A percentile compares a stretch with the other conserved stretches of the same genome.
These are phyloP conservation scores for Lerista edwardsae DNA, from an alignment of 2,797 vertebrate species.

Conservation along the genomic window DNA sequence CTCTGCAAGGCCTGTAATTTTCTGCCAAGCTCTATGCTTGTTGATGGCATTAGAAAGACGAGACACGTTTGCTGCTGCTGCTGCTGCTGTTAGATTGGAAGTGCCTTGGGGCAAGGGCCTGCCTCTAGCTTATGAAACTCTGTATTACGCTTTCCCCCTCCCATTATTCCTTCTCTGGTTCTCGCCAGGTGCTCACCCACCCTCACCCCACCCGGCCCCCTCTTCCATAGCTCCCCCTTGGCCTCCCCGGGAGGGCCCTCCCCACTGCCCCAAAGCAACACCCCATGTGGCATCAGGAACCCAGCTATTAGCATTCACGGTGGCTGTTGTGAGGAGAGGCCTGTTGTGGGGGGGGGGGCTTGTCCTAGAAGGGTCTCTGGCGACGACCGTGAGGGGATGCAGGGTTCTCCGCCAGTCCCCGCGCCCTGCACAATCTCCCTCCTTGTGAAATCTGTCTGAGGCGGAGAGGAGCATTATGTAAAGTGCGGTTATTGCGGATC, in stretches of 20 bases:
- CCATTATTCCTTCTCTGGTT: background rate
- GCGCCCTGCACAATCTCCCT: conserved; percentile 44
- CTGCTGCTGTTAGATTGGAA: background rate
- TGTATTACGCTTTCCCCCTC: background rate
- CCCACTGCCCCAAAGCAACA: background rate
- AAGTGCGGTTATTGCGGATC: conserved; percentile 70
- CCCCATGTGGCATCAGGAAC: no score
- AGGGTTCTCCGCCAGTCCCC: conserved; percentile 4
- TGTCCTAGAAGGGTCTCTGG: background rate
- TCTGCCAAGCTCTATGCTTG: no score
- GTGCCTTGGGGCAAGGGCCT: background rate
- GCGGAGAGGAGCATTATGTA: conserved; percentile 75
- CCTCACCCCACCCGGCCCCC: no score
- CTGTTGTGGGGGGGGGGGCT: no score
- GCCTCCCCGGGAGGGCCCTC: no score
- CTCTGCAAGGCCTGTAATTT: no score
- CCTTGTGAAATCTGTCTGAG: conserved; percentile 69
- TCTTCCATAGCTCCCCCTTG: background rate
- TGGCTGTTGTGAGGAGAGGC: background rate
- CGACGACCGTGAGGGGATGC: no score
- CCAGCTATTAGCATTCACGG: background rate
- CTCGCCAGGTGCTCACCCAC: no score
- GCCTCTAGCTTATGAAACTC: background rate
- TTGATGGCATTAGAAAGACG: no score
- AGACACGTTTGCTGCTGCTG: no score